Evolutionary conservation across 2,113 vertebrate genomes (phyloP).

Genomic region (Bettongia penicillata): DNA sequence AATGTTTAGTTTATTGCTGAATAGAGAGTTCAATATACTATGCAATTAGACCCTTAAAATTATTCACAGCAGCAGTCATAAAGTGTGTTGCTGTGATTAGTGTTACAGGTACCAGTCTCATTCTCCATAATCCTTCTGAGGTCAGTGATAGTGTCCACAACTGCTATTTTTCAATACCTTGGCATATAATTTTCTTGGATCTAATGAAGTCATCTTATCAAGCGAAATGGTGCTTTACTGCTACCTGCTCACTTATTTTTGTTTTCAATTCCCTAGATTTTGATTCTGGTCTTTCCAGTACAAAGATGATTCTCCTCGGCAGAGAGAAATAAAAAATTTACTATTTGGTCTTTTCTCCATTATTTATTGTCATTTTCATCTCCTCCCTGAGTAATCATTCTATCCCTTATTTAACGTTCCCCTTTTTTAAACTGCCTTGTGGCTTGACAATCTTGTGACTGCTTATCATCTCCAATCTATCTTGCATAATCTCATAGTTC

Average conservation of each 20-base stretch:
- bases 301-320: neutral
- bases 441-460: slow-evolving; percentile 57
- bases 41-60: too few species aligned
- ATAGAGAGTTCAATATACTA: too few species aligned
- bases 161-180: neutral
- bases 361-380: neutral
- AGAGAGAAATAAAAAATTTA: neutral
- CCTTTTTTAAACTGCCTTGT: neutral
- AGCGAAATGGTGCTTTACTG: neutral
- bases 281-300: neutral
- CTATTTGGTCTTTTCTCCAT: neutral
- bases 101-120: neutral
- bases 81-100: too few species aligned
- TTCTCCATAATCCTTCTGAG: neutral
- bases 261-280: neutral
- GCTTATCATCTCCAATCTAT: slow-evolving; percentile 40
- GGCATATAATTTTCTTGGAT: too few species aligned
- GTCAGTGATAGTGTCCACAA: neutral
- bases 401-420: neutral
- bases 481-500: neutral
- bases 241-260: neutral
- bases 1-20: too few species aligned
- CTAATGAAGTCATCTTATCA: neutral
- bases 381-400: neutral
- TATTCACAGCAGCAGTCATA: too few species aligned